A percentile compares a stretch with the other conserved stretches of the same genome.
Evolutionary conservation across 2,797 vertebrate species (phyloP).

Genomic region (Characodon lateralis): DNA sequence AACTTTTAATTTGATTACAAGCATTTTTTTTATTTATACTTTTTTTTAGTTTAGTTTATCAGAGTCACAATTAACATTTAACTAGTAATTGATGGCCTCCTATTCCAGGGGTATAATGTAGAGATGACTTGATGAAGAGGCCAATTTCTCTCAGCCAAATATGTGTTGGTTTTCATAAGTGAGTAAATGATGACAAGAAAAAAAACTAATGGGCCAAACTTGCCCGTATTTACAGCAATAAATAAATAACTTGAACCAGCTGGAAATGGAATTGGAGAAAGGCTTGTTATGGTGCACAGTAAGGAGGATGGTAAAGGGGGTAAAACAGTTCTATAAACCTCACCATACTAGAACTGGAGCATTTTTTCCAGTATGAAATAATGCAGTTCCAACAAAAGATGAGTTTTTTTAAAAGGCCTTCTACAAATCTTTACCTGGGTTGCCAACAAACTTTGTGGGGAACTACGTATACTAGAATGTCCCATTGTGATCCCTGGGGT

Average conservation of each 20-base stretch:
- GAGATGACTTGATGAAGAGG: neutral
- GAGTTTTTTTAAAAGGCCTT: too few relatives aligned
- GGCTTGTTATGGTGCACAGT: too few relatives aligned
- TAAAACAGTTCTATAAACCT: too few relatives aligned
- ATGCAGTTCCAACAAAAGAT: too few relatives aligned
- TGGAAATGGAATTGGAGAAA: neutral
- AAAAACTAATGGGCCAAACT: neutral
- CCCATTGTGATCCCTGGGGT: too few relatives aligned
- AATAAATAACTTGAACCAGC: neutral
- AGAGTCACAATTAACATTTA: neutral
- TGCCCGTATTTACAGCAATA: neutral
- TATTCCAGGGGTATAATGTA: neutral
- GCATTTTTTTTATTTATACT: neutral
- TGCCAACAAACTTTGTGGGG: too few relatives aligned
- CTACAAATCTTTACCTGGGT: too few relatives aligned
- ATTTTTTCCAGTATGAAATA: too few relatives aligned
- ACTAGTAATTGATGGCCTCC: neutral
- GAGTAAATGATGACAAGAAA: neutral
- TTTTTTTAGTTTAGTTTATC: neutral
- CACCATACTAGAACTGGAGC: too few relatives aligned
- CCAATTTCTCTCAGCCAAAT: neutral
- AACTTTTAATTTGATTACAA: neutral
- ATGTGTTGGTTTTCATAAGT: neutral
- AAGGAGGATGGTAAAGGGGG: too few relatives aligned
- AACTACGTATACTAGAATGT: too few relatives aligned